Conservation (phyloP, 1,140 invertebrate genomes). For the Cataglyphis hispanica region DNA sequence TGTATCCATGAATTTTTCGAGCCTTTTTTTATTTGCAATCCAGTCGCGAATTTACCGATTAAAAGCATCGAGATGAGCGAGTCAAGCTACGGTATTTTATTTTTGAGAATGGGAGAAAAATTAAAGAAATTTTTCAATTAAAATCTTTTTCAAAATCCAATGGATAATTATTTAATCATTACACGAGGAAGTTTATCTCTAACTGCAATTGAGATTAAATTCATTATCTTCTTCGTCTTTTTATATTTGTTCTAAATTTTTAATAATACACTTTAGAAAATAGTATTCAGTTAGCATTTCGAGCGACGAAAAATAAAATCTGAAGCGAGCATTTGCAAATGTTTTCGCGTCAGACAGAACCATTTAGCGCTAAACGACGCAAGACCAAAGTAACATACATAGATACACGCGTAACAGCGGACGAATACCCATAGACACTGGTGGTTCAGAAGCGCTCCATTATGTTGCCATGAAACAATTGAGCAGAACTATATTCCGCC, state of each 20-base stretch:
- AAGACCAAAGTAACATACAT: neutral
- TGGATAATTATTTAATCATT: neutral
- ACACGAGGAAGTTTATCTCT: neutral
- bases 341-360: neutral
- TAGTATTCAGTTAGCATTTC: neutral
- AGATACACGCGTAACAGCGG: conserved; percentile 38
- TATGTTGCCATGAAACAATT: conserved; percentile 60
- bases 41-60: neutral
- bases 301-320: neutral
- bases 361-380: conserved; percentile 34
- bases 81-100: neutral
- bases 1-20: neutral
- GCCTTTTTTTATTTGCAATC: too few species aligned
- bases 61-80: neutral
- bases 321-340: neutral
- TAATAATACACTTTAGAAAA: neutral
- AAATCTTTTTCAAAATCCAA: neutral
- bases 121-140: too few species aligned
- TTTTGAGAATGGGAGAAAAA: too few species aligned
- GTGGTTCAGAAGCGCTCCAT: conserved; percentile 51
- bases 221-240: neutral
- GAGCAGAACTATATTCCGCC: conserved; percentile 53
- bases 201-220: neutral
- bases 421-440: conserved; percentile 43
- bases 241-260: neutral